Base-by-base conservation (phyloP, 2,113 vertebrate genomes). In the Phalacrocorax brasilianus region DNA sequence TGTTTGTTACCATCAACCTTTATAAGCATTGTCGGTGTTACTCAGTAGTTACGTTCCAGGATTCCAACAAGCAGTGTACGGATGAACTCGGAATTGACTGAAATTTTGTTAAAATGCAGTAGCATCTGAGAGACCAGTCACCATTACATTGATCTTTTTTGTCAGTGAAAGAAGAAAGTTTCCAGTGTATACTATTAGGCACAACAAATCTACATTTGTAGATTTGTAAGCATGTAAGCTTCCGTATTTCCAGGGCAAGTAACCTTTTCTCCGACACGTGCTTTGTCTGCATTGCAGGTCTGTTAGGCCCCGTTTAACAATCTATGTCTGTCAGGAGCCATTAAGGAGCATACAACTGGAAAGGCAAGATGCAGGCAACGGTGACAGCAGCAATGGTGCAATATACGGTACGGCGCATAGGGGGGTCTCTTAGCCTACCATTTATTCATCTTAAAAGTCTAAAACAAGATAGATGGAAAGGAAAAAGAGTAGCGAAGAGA, bases 271-370 rank as follows among this genome's bases (percentile, higher is more conserved):
- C 50, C 94, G 52, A 67, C 0, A 0, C 0, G 23, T 8, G 50
- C 0, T 53, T 12, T 61, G 20, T 79, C 61, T 83, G 82, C 9
- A 13, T 58, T 94, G 62, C 97, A 99, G 99, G 98, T 99, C 99
- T 2, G 98, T 99, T 82, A 98, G 99, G 97, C 99, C 99, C 86
- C 98, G 99, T 67, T 92, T 99, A 97, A 99, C 99, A 3, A 98
- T 99, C 97, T 99, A 99, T 3, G 98, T 99, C 94, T 99, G 98
- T 97, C 98, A 98, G 96, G 99, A 99, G 96, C 98, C 98, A 26
- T 50, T 98, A 0, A 93, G 88, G 73, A 96, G 87, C 71, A 89
- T 98, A 6, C 97, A 98, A 33, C 97, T 98, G 97, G 98, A 98
- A 91, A 97, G 97, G 68, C 98, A 96, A 87, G 98, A 97, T 18